phyloP scores from a whole-genome alignment of 2,113 vertebrate species.

The Apteryx mantelli region DNA sequence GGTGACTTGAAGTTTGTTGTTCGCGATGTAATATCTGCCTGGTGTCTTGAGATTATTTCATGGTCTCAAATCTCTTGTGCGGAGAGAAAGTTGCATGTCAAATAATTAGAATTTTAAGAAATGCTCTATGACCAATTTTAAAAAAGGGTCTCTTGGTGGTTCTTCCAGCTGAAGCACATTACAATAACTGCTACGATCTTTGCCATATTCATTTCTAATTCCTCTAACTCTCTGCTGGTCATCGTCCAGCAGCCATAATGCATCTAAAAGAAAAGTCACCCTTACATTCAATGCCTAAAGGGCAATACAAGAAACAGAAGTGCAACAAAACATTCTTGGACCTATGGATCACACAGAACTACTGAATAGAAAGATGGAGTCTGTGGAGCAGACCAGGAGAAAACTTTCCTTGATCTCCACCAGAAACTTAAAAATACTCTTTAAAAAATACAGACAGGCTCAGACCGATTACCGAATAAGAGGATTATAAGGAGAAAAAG shows the following conservation, averaged over 20 bases:
- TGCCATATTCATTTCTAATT: not conserved
- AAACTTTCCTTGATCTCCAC: conserved; percentile 55
- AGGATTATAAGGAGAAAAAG: conserved; percentile 50
- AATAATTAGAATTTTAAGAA: not conserved
- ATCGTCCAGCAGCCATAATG: not conserved
- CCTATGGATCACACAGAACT: not conserved
- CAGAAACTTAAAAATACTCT: conserved; percentile 9
- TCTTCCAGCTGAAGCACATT: not conserved
- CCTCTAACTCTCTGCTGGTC: not conserved
- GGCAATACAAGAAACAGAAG: not conserved
- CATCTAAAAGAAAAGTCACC: not conserved
- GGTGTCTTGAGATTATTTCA: not conserved
- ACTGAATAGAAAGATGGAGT: not conserved
- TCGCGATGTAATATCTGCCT: not conserved
- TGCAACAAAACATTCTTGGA: not conserved
- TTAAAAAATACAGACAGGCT: conserved; percentile 17
- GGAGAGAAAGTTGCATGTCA: not conserved
- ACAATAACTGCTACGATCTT: fast-evolving
- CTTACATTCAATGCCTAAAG: not conserved
- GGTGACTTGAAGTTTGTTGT: not conserved
- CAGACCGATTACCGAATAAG: conserved; percentile 65
- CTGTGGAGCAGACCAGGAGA: conserved; percentile 41
- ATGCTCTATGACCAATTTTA: not conserved
- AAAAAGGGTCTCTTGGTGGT: not conserved
- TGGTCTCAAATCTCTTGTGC: not conserved